Conservation (phyloP, 2,797 vertebrate species). For the Alca torda region DNA sequence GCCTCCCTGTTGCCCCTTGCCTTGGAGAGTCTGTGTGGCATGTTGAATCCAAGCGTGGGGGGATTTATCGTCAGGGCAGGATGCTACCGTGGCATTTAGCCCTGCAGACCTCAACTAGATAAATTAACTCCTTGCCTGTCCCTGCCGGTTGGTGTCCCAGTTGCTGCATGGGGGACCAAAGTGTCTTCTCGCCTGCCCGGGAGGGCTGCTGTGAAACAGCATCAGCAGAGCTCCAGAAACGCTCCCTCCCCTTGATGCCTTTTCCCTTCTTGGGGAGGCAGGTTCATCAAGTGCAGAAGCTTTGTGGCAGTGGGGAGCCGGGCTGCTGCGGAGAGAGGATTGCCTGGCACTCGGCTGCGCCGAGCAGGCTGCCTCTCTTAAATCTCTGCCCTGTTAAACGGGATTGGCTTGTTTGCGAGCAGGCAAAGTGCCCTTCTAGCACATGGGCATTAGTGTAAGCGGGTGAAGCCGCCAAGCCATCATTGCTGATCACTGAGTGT, state of each 20-base stretch:
- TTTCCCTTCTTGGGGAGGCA: not conserved
- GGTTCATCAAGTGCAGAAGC: not conserved
- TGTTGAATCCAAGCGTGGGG: not conserved
- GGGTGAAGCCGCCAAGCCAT: conserved; percentile 41
- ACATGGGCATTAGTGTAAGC: conserved; percentile 23
- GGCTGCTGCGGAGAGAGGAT: not conserved
- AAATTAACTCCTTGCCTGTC: not conserved
- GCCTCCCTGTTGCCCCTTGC: not conserved
- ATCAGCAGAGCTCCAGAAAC: not conserved
- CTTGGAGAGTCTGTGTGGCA: not conserved
- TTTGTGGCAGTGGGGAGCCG: not conserved
- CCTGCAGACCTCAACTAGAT: not conserved
- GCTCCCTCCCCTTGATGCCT: not conserved
- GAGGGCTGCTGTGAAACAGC: not conserved
- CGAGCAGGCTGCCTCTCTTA: not conserved
- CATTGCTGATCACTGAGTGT: conserved; percentile 48
- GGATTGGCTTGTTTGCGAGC: conserved; percentile 39
- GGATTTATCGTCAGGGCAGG: not conserved
- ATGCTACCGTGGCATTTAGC: not conserved
- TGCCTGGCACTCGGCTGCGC: not conserved
- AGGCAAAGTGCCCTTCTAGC: conserved; percentile 41
- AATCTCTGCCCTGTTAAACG: conserved; percentile 54
- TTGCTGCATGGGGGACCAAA: fast-evolving
- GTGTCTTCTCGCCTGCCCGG: not conserved
- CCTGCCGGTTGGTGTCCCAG: fast-evolving